Evolutionary conservation across 2,888 invertebrate species (phyloP).

Genomic region (Dugesia japonica): DNA sequence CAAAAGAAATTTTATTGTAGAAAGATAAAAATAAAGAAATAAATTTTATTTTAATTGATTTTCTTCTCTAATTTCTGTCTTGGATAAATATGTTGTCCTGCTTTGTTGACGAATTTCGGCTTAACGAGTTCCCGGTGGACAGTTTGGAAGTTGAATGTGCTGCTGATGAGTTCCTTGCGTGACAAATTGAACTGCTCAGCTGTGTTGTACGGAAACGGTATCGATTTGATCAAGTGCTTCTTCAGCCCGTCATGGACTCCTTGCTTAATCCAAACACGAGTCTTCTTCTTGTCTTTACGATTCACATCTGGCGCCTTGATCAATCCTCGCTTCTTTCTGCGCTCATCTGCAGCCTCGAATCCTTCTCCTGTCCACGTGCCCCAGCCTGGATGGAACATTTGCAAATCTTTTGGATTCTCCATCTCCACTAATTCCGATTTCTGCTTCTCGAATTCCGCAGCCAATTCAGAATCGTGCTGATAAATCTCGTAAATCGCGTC

Average conservation of each 20-base stretch:
- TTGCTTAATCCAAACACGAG: not conserved
- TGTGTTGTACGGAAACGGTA: constrained; percentile 13
- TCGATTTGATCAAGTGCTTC: not conserved
- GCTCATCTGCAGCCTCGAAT: not conserved
- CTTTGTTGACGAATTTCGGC: not conserved
- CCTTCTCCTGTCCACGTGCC: constrained; percentile 1
- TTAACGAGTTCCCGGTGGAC: not conserved
- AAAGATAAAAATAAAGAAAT: no score
- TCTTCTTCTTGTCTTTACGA: not conserved
- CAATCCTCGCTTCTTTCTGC: not conserved
- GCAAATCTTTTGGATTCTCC: constrained; percentile 16
- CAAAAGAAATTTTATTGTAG: no score
- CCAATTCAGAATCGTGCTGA: not conserved
- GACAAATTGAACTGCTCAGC: constrained; percentile 25
- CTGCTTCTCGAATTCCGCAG: constrained; percentile 5
- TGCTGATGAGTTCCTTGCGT: not conserved
- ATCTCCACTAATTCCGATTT: not conserved
- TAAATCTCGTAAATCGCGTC: not conserved
- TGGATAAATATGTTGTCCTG: not conserved
- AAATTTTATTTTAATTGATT: no score
- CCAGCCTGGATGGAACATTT: constrained; percentile 20
- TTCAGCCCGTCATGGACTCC: not conserved
- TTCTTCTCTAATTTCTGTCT: not conserved
- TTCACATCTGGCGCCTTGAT: not conserved
- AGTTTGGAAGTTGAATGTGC: not conserved